Evolutionary conservation across 2,888 invertebrate species (phyloP), one percentile per base, ranked within the genome.

Genomic region (Limnephilus lunatus): DNA sequence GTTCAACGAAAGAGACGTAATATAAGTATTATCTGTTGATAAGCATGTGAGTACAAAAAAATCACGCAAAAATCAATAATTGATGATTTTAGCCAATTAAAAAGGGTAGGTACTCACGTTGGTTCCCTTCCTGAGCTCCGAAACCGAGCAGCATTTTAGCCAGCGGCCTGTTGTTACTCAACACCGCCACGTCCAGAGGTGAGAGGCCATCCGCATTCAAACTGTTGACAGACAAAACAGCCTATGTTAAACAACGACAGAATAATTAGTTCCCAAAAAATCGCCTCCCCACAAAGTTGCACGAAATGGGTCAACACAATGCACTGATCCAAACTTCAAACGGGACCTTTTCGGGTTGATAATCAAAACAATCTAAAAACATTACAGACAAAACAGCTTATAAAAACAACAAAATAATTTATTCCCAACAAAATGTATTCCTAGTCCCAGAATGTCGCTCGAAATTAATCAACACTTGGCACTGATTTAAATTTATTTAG

Each of bases 151-250:
- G 97, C 97, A 99, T 98, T 95, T 98, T 98, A 91, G 98, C 98
- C 95, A 99, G 97, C 90, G 98, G 97, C 94, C 98, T 97, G 95
- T 99, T 98, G 95, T 98, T 98, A 94, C 98, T 98, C 95, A 99
- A 96, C 90, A 99, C 98, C 0, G 99, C 99, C 93, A 99, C 98
- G 95, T 99, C 99, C 95, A 99, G 95, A 0, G 99, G 98, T 15
- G 99, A 98, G 94, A 99, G 96, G 35, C 98, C 98, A 95, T 99
- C 99, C 92, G 97, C 97, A 95, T 99, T 99, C 94, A 98, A 97
- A 95, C 99, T 99, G 96, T 68, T 15, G 83, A 83, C 83, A 83
- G n/a, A 83, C 35, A 83, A 83, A 83, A 83, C 7, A 25, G 25
- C 11, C 9, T n/a, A 7, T 9, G 68, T 19, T 68, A 25, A 68